These are phyloP conservation scores for Eufriesea mexicana DNA, from an alignment of 1,140 invertebrate genomes.

Conservation along the genomic window DNA sequence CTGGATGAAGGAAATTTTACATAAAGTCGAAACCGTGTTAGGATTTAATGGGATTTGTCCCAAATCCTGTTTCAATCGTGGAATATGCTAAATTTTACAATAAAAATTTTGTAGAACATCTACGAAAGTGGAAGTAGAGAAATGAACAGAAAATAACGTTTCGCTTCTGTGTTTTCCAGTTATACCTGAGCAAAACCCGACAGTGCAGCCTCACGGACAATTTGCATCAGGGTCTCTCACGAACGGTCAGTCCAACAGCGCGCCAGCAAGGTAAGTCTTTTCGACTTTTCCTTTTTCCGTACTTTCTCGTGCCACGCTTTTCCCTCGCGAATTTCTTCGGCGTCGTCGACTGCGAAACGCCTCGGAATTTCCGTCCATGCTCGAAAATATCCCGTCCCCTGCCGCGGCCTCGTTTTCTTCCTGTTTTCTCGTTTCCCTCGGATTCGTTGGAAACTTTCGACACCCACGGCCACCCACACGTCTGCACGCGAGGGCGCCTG, in stretches of 20 bases:
- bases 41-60: no score
- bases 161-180: conserved; percentile 61
- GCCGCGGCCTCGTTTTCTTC: background rate
- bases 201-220: conserved; percentile 69
- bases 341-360: conserved; percentile 24
- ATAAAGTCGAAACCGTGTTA: no score
- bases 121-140: no score
- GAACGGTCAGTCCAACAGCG: conserved; percentile 71
- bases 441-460: conserved; percentile 47
- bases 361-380: conserved; percentile 27
- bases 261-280: conserved; percentile 78
- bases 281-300: conserved; percentile 19
- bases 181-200: conserved; percentile 79
- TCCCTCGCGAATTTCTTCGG: conserved; percentile 24
- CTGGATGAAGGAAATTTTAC: no score
- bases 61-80: no score
- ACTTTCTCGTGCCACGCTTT: background rate
- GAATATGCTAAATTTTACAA: no score
- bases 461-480: background rate
- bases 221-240: conserved; percentile 70
- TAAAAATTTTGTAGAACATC: no score
- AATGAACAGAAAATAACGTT: background rate
- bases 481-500: no score
- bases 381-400: conserved; percentile 14
- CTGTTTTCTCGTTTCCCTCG: conserved; percentile 49